Percentiles rank a stretch among this genome's conserved stretches.
phyloP scores from a whole-genome alignment of 2,888 invertebrate genomes.

The Pseudococcus viburni region DNA sequence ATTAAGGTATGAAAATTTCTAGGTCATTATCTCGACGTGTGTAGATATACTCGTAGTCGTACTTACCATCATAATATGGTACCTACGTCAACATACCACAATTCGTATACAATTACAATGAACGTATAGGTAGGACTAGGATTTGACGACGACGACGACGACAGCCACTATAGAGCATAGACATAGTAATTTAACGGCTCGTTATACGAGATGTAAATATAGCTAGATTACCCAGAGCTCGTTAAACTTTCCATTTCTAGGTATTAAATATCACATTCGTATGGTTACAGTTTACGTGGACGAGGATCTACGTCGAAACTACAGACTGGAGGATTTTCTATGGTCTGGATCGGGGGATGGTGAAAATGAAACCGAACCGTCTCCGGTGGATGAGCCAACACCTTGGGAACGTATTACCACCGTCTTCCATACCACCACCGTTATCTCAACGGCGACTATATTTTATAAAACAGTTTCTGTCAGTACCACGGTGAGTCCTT shows the following conservation, averaged over 20 bases:
- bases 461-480: slow-evolving; percentile 73
- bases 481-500: slow-evolving; percentile 38
- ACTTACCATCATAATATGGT: not conserved
- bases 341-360: slow-evolving; percentile 92
- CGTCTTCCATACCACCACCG: slow-evolving; percentile 79
- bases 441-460: slow-evolving; percentile 74
- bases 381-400: slow-evolving; percentile 68
- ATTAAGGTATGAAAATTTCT: slow-evolving; percentile 36
- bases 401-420: slow-evolving; percentile 71
- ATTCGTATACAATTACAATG: not conserved
- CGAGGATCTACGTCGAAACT: slow-evolving; percentile 70
- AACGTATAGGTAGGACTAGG: slow-evolving; percentile 24
- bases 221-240: not conserved
- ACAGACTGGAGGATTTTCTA: slow-evolving; percentile 86
- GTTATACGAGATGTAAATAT: slow-evolving; percentile 7
- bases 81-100: not conserved
- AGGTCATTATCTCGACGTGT: slow-evolving; percentile 45
- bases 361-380: slow-evolving; percentile 59
- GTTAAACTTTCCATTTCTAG: slow-evolving; percentile 36
- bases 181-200: not conserved
- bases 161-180: not conserved
- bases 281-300: slow-evolving; percentile 68
- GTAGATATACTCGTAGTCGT: not conserved
- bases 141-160: not conserved
- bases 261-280: slow-evolving; percentile 21